phyloP scores from a whole-genome alignment of 2,797 vertebrate species.

The Carapus acus region DNA sequence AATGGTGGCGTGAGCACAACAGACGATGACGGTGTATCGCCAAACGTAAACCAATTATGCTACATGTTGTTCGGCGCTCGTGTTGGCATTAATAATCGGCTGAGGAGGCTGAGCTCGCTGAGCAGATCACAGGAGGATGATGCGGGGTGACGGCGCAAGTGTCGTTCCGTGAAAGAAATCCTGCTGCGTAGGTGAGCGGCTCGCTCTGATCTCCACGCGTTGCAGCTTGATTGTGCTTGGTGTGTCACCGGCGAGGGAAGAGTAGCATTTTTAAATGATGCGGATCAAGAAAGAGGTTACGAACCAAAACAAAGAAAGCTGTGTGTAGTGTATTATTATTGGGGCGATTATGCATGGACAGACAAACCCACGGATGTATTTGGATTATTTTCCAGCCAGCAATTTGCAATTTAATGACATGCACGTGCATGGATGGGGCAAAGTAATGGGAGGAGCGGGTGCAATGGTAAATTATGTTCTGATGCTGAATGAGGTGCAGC shows the following conservation, averaged over 20 bases:
- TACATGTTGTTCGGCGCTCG: slow-evolving; percentile 16
- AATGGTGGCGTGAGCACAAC: too few species aligned
- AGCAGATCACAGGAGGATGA: slow-evolving; percentile 53
- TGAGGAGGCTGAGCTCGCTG: slow-evolving; percentile 49
- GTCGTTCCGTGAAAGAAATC: slow-evolving; percentile 46
- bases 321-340: too few species aligned
- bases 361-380: too few species aligned
- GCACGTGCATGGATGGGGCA: too few species aligned
- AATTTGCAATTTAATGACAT: too few species aligned
- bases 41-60: slow-evolving; percentile 8
- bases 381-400: too few species aligned
- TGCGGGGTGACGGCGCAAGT: slow-evolving; percentile 54
- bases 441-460: too few species aligned
- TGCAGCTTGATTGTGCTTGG: slow-evolving; percentile 26
- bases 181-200: slow-evolving; percentile 44
- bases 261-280: slow-evolving; percentile 12
- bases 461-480: too few species aligned
- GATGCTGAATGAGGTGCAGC: too few species aligned
- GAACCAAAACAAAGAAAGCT: neutral
- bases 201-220: slow-evolving; percentile 37
- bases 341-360: too few species aligned
- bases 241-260: slow-evolving; percentile 25
- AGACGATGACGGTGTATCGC: too few species aligned
- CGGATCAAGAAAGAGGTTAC: neutral
- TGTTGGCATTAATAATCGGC: slow-evolving; percentile 42